Evolutionary conservation across 1,140 invertebrate species (phyloP), one percentile per base, ranked within the genome.

Genomic region (Thaumetopoea pityocampa): DNA sequence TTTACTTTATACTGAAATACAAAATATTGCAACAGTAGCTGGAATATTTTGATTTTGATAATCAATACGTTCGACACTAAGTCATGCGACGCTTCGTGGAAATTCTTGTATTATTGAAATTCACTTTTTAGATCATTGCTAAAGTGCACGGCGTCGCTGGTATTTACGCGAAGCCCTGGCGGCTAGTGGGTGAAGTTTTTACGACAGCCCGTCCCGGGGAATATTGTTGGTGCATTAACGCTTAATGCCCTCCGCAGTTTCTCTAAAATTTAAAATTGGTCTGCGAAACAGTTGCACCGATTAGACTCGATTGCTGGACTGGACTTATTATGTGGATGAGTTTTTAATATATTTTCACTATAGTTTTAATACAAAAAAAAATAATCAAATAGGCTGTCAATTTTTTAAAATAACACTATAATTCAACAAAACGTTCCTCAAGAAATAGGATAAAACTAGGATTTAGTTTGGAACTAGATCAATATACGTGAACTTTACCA

Each of bases 161-260:
- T 67, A 67, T 72, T 71, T 64, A 53, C 51, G 52, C 43, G 57
- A 50, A 47, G 51, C 45, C 29, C 51, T 49, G 28, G 40, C 45
- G 43, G 53, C 50, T 65, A 59, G 59, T 62, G 60, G 51, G 40
- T 54, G 59, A 82, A 82, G 74, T 82, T 82, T 79, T 79, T 79
- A 82, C 70, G 66, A 63, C 63, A 56, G 56, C 56, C 58, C 51
- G 62, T 68, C 56, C 56, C 52, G 40, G 56, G 42, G 64, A 62
- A 69, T 71, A 73, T 77, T 66, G 67, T 74, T 62, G 67, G 67
- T 78, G 74, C 76, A 76, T 82, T 80, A 74, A 77, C 62, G 67
- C 67, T 76, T 68, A 74, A 82, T 70, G 43, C 50, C 26, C 33
- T 52, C 53, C 16, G 44, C 47, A 46, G 48, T 60, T 41, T 35